Conservation (phyloP, 1,140 invertebrate species). For the Stratiolaelaps scimitus region DNA sequence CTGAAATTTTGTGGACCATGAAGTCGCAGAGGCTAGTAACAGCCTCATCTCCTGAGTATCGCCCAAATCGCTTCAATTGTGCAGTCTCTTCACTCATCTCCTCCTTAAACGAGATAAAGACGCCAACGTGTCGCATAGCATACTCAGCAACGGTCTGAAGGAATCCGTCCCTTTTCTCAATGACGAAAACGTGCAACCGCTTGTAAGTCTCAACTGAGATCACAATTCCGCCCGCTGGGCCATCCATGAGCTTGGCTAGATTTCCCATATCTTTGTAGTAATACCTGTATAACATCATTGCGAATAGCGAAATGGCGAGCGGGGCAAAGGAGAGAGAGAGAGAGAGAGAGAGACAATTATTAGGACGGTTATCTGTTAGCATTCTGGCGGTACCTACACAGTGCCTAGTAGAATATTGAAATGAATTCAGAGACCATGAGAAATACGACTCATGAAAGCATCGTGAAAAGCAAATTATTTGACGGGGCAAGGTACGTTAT, state of each 20-base stretch:
- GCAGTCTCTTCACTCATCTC: constrained; percentile 74
- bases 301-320: constrained; percentile 34
- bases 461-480: too few relatives aligned
- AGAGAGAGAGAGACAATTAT: neutral
- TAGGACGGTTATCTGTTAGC: neutral
- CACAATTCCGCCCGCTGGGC: constrained; percentile 58
- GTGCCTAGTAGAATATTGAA: too few relatives aligned
- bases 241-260: constrained; percentile 49
- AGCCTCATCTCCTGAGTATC: constrained; percentile 71
- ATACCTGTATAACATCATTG: constrained; percentile 62
- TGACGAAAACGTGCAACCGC: constrained; percentile 73
- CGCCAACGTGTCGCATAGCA: constrained; percentile 62
- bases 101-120: constrained; percentile 66
- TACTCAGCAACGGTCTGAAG: constrained; percentile 68
- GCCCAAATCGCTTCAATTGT: constrained; percentile 69
- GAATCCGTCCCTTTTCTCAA: constrained; percentile 66
- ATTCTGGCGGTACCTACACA: too few relatives aligned
- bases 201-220: constrained; percentile 74
- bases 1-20: constrained; percentile 70
- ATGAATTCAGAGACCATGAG: too few relatives aligned
- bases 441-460: too few relatives aligned
- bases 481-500: too few relatives aligned
- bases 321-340: neutral
- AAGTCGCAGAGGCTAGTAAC: constrained; percentile 85
- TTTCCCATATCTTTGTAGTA: constrained; percentile 84